Evolutionary conservation across 2,888 invertebrate species (phyloP), one percentile per base, ranked within the genome.

Genomic region (Volucella inflata): DNA sequence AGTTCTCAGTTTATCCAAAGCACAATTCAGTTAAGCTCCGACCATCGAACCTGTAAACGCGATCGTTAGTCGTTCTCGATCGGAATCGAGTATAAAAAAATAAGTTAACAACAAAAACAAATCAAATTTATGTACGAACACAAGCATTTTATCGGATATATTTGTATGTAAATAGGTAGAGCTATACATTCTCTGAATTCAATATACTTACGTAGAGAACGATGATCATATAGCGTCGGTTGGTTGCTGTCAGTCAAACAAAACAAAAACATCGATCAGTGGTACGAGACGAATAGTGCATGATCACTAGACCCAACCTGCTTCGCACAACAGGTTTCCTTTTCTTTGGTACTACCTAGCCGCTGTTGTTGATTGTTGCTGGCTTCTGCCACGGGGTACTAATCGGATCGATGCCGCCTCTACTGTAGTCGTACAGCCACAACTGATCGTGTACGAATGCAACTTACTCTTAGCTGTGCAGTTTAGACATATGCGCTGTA

Each of bases 1-100:
- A 67, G 67, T 55, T 71, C 44, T 70, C 67, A 51, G 83, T 78
- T 85, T 84, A 70, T 60, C 62, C 64, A 60, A 50, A 30, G 30
- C 30, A 16, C 60, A 72, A 83, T 87, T 89, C 89, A 90, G 90
- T 90, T 87, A 88, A 88, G 88, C 88, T 88, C 89, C 89, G 89
- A 90, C 87, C 89, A 89, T 90, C 89, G 88, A 90, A 90, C 89
- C 88, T 88, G 87, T 87, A 87, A 76, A 88, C 89, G 87, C 87
- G 87, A 38, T 77, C 88, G 89, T 87, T 30, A 30, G 88, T 84
- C 81, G 55, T 82, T 70, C 87, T 42, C 42, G 30, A 17, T 53
- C 12, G n/a, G 38, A 16, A 36, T 72, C 36, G 10, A 17, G 36
- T 51, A 59, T 64, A 50, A 55, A 59, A 64, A 48, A 30, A 30